Evolutionary conservation across 2,113 vertebrate species (phyloP).

Genomic region (Chloebia gouldiae): DNA sequence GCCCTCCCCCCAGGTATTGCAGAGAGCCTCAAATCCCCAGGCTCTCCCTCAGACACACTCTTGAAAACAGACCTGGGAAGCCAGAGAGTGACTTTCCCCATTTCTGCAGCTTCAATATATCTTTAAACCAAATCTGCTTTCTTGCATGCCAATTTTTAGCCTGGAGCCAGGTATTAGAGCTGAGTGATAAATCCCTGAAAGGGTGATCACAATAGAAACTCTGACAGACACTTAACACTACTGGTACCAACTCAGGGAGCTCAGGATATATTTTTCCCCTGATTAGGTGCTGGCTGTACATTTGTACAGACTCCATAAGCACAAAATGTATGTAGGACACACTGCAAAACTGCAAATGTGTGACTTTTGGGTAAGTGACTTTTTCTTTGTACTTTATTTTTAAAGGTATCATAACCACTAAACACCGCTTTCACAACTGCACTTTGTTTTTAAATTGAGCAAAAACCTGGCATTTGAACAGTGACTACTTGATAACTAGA

Average conservation of each 20-base stretch:
- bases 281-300: not conserved
- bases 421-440: not conserved
- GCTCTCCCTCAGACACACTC: not conserved
- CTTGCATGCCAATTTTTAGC: slow-evolving; percentile 65
- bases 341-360: not conserved
- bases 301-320: not conserved
- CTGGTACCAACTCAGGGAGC: slow-evolving; percentile 21
- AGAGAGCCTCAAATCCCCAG: not conserved
- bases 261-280: not conserved
- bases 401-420: not conserved
- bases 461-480: slow-evolving; percentile 36
- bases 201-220: slow-evolving; percentile 54
- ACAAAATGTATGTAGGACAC: not conserved
- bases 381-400: not conserved
- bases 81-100: not conserved
- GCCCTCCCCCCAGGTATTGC: not conserved
- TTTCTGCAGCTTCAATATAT: slow-evolving; percentile 16
- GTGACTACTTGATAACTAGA: slow-evolving; percentile 43
- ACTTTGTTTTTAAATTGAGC: slow-evolving; percentile 39
- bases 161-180: slow-evolving; percentile 67
- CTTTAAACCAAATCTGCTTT: slow-evolving; percentile 60
- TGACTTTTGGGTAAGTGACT: not conserved
- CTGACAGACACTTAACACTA: slow-evolving; percentile 63
- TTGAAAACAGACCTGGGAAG: not conserved
- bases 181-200: slow-evolving; percentile 73